Percentiles rank a stretch among this genome's conserved stretches.
Conservation (phyloP, 2,113 vertebrate species). For the Hoplias malabaricus region DNA sequence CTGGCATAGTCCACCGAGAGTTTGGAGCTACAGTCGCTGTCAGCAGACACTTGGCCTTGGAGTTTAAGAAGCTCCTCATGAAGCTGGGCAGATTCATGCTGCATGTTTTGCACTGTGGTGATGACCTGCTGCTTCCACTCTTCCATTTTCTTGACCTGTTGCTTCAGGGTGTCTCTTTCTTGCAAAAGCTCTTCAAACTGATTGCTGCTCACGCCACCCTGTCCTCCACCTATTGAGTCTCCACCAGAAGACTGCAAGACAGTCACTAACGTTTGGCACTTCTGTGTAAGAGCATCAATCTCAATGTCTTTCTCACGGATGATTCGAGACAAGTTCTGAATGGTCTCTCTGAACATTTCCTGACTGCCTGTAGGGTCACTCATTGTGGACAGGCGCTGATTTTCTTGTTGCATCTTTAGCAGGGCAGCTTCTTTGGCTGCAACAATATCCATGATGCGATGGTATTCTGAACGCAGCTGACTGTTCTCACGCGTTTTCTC, state of each 20-base stretch:
- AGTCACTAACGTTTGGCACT: conserved; percentile 90
- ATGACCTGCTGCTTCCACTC: conserved; percentile 99
- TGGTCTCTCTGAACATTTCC: conserved; percentile 95
- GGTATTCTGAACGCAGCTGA: conserved; percentile 89
- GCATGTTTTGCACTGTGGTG: conserved; percentile 96
- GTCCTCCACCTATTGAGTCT: conserved; percentile 57
- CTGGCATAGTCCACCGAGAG: conserved; percentile 88
- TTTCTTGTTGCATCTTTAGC: conserved; percentile 89
- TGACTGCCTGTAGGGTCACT: conserved; percentile 85
- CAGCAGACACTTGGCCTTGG: conserved; percentile 83
- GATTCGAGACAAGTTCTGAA: conserved; percentile 96
- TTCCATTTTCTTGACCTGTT: conserved; percentile 98
- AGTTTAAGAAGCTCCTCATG: conserved; percentile 91
- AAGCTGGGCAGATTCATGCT: conserved; percentile 93
- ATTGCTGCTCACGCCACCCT: conserved; percentile 88
- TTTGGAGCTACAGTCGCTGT: conserved; percentile 85
- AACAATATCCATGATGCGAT: conserved; percentile 88
- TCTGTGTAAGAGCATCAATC: conserved; percentile 94
- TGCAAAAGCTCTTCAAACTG: conserved; percentile 96
- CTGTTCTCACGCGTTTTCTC: conserved; percentile 95
- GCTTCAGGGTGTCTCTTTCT: conserved; percentile 89
- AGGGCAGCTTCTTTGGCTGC: conserved; percentile 90
- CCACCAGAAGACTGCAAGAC: conserved; percentile 83
- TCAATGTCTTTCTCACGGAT: conserved; percentile 98
- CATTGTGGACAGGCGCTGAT: conserved; percentile 78